A percentile compares a stretch with the other conserved stretches of the same genome.
phyloP scores from a whole-genome alignment of 2,888 invertebrate genomes.

The Coleophora flavipennella region DNA sequence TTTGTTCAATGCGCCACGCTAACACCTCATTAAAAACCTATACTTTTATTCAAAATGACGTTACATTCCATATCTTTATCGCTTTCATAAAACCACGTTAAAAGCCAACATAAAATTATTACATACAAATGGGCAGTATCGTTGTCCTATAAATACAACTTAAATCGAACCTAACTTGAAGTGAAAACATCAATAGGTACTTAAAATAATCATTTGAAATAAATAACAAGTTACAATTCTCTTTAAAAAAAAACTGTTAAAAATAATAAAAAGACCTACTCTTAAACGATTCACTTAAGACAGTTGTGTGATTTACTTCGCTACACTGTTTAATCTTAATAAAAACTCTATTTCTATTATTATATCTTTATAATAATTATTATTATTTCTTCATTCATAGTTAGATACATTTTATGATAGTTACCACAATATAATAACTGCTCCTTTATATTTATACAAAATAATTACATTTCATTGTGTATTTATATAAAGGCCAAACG shows the following conservation, averaged over 20 bases:
- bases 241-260: conserved; percentile 66
- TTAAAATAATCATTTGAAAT: conserved; percentile 72
- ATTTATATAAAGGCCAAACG: conserved; percentile 21
- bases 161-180: conserved; percentile 55
- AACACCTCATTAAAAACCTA: conserved; percentile 35
- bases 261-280: conserved; percentile 59
- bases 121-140: conserved; percentile 63
- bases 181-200: conserved; percentile 62
- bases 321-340: conserved; percentile 63
- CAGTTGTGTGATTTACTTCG: conserved; percentile 52
- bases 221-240: conserved; percentile 69
- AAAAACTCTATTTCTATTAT: conserved; percentile 71
- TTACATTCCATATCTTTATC: conserved; percentile 14
- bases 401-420: conserved; percentile 65
- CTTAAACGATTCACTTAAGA: conserved; percentile 44
- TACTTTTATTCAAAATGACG: conserved; percentile 32
- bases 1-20: conserved; percentile 50
- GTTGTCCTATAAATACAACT: conserved; percentile 65
- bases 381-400: conserved; percentile 65
- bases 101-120: conserved; percentile 37
- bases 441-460: conserved; percentile 42
- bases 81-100: conserved; percentile 18
- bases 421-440: conserved; percentile 40
- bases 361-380: conserved; percentile 67
- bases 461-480: conserved; percentile 26